Evolutionary conservation across 2,888 invertebrate species (phyloP).

Genomic region (Tenthredo mesomela): DNA sequence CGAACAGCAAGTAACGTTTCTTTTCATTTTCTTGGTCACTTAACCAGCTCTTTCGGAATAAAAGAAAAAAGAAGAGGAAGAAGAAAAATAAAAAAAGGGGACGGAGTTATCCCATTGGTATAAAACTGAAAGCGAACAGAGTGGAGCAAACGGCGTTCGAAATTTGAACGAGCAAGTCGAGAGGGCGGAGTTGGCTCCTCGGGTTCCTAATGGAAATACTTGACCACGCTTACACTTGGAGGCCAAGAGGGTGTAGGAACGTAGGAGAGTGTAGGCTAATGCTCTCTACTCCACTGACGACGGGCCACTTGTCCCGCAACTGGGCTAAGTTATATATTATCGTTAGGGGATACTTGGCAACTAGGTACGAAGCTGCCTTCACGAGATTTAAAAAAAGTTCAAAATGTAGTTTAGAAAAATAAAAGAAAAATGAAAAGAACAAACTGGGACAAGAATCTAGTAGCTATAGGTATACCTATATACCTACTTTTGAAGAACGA

Average conservation of each 20-base stretch:
- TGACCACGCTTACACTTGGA: slow-evolving; percentile 46
- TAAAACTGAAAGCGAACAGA: slow-evolving; percentile 41
- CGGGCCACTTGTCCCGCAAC: slow-evolving; percentile 51
- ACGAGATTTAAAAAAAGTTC: slow-evolving; percentile 5
- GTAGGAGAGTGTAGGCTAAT: slow-evolving; percentile 51
- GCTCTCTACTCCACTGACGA: slow-evolving; percentile 44
- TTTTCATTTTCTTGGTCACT: background rate
- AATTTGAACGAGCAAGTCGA: slow-evolving; percentile 46
- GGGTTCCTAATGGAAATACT: slow-evolving; percentile 50
- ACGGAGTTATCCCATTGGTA: slow-evolving; percentile 11
- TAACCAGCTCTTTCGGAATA: background rate
- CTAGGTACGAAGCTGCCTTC: background rate
- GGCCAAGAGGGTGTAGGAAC: slow-evolving; percentile 49
- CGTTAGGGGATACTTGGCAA: slow-evolving; percentile 39
- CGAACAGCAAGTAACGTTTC: background rate
- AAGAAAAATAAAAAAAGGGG: background rate
- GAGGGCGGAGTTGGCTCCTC: slow-evolving; percentile 50
- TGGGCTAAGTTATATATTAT: slow-evolving; percentile 50
- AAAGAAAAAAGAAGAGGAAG: background rate
- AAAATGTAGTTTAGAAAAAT: slow-evolving; percentile 14
- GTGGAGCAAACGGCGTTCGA: slow-evolving; percentile 44
- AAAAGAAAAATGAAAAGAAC: background rate
- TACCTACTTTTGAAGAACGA: background rate
- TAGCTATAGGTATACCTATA: background rate
- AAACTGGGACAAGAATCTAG: background rate